Base-by-base conservation (phyloP, 2,888 invertebrate genomes). In the Sesia apiformis region DNA sequence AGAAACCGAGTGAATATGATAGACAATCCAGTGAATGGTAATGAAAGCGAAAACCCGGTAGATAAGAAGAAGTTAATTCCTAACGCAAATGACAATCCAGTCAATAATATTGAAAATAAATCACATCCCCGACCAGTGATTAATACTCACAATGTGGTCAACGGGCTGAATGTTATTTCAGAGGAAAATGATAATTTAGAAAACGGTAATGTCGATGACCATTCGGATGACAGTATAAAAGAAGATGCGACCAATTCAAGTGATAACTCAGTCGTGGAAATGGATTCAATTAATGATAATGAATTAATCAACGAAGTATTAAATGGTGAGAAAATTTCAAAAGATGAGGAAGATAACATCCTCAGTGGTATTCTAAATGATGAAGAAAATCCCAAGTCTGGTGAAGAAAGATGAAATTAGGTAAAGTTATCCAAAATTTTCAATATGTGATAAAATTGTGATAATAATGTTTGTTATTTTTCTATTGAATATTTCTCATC, bases 361-460 rank as follows among this genome's bases (percentile, higher is more conserved):
- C 49, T 67, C 38, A 67, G 75, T 53, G 70, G 69, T 63, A 74
- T 76, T 56, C 58, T 76, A 55, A 74, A 70, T 63, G 72, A 72
- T 52, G 65, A 58, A 46, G 60, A 59, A 49, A 58, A 58, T 50
- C 55, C 56, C 39, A 41, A 42, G 5, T 7, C 42, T 42, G 7
- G 42, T 7, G 7, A 50, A 38, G 50, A 50, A 40, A 39, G 51
- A 58, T 42, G 23, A 53, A 43, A 55, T 46, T 46, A n/a, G 3
- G 23, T 39, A 5, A 42, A 52, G 38, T 40, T 39, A 41, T 23
- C 8, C 8, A 52, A 40, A 54, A 40, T 4, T 40, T 53, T 53
- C 40, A 7, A 53, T 50, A 23, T 54, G 52, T 52, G 52, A 49
- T 53, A 49, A 39, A 50, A 49, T 49, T 55, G 55, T 55, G 55